phyloP scores from a whole-genome alignment of 2,888 invertebrate genomes.

The Calameuta filiformis region DNA sequence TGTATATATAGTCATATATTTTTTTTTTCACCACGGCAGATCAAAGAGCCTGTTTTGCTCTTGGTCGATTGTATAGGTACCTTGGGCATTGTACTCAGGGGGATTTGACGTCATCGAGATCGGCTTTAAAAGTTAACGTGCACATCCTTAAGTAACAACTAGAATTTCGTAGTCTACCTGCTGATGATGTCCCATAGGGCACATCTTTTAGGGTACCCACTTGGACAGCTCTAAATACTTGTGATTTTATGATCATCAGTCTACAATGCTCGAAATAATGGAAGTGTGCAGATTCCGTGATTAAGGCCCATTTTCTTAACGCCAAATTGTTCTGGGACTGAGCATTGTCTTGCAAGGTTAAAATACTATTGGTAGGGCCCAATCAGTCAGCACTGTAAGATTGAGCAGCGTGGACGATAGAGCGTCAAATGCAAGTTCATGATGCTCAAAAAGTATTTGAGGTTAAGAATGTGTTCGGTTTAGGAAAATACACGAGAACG shows the following conservation, averaged over 20 bases:
- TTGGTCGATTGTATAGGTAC: constrained; percentile 7
- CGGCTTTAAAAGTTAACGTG: constrained; percentile 41
- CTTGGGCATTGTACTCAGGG: not conserved
- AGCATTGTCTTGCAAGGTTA: not conserved
- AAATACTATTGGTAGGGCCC: not conserved
- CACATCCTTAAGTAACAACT: constrained; percentile 23
- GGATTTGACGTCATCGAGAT: constrained; percentile 5
- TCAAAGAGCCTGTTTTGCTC: constrained; percentile 23
- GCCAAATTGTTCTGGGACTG: not conserved
- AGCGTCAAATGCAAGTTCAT: not conserved
- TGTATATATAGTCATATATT: not conserved
- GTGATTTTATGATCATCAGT: not conserved
- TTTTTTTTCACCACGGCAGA: constrained; percentile 41
- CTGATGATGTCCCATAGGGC: not conserved
- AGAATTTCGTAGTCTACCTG: not conserved
- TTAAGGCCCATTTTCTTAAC: not conserved
- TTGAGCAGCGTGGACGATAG: not conserved
- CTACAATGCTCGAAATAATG: not conserved
- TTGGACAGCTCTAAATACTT: not conserved
- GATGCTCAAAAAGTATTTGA: not conserved
- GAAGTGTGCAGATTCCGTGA: not conserved
- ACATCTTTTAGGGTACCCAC: not conserved
- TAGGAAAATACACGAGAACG: not conserved
- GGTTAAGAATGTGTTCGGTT: not conserved
- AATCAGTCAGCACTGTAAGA: not conserved